Evolutionary conservation across 1,140 invertebrate genomes (phyloP).

Genomic region (Sycophila sp.): DNA sequence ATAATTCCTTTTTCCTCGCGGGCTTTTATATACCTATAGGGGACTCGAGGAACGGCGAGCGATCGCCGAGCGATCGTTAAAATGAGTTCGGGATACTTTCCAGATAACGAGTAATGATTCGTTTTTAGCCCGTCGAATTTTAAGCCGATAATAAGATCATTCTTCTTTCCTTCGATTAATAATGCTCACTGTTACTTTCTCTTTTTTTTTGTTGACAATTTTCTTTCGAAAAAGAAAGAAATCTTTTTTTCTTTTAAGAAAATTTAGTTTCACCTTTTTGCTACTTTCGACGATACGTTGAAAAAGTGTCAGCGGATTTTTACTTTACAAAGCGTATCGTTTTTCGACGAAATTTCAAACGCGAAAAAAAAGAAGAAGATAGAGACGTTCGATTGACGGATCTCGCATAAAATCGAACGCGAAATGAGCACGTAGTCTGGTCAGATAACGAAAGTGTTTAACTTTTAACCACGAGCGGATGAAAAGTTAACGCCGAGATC

Average conservation of each 20-base stretch:
- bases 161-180: neutral
- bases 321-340: no score
- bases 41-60: neutral
- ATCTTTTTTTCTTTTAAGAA: no score
- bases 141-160: neutral
- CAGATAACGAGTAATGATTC: no score
- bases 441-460: no score
- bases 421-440: no score
- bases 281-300: no score
- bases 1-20: constrained; percentile 30
- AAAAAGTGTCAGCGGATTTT: no score
- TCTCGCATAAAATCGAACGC: neutral
- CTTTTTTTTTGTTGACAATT: no score
- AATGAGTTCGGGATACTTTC: neutral
- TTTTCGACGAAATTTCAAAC: constrained; percentile 9
- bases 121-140: neutral
- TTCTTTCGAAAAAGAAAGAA: no score
- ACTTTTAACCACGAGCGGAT: no score
- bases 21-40: neutral
- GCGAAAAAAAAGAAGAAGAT: neutral
- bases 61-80: constrained; percentile 2
- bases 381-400: neutral
- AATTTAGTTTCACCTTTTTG: no score
- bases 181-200: no score
- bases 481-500: neutral